Percentiles rank a stretch among this genome's conserved stretches.
phyloP scores from a whole-genome alignment of 2,797 vertebrate genomes.

The Rhadinocentrus ornatus region DNA sequence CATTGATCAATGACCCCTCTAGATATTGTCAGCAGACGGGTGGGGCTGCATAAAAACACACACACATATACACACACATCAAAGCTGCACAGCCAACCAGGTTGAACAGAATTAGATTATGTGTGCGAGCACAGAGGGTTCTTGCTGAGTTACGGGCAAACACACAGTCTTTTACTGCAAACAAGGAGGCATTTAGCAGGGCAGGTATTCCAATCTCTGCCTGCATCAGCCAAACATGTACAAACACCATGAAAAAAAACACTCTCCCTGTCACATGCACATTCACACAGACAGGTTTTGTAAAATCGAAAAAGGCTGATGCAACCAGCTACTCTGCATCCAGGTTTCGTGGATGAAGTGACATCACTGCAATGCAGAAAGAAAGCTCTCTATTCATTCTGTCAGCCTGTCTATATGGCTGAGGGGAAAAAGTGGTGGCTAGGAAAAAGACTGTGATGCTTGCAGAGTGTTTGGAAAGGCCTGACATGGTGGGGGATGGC shows the following conservation, averaged over 20 bases:
- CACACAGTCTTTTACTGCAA: slow-evolving; percentile 57
- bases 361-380: slow-evolving; percentile 55
- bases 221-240: slow-evolving; percentile 45
- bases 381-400: slow-evolving; percentile 67
- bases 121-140: slow-evolving; percentile 27
- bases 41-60: slow-evolving; percentile 23
- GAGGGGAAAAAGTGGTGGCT: slow-evolving; percentile 19
- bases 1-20: slow-evolving; percentile 35
- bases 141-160: slow-evolving; percentile 58
- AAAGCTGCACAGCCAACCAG: slow-evolving; percentile 10
- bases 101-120: slow-evolving; percentile 29
- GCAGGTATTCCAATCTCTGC: slow-evolving; percentile 54
- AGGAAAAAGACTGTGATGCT: slow-evolving; percentile 24
- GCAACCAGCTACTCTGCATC: slow-evolving; percentile 48
- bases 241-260: slow-evolving; percentile 18
- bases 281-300: slow-evolving; percentile 27
- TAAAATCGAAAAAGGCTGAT: slow-evolving; percentile 39
- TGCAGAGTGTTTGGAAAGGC: slow-evolving; percentile 15
- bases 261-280: neutral
- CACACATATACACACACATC: slow-evolving; percentile 14
- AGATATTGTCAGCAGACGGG: slow-evolving; percentile 22
- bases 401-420: slow-evolving; percentile 47
- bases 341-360: slow-evolving; percentile 34
- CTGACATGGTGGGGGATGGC: slow-evolving; percentile 22
- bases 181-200: slow-evolving; percentile 67